Evolutionary conservation across 2,113 vertebrate genomes (phyloP), one percentile per base, ranked within the genome.

Genomic region (Pseudopodoces humilis): DNA sequence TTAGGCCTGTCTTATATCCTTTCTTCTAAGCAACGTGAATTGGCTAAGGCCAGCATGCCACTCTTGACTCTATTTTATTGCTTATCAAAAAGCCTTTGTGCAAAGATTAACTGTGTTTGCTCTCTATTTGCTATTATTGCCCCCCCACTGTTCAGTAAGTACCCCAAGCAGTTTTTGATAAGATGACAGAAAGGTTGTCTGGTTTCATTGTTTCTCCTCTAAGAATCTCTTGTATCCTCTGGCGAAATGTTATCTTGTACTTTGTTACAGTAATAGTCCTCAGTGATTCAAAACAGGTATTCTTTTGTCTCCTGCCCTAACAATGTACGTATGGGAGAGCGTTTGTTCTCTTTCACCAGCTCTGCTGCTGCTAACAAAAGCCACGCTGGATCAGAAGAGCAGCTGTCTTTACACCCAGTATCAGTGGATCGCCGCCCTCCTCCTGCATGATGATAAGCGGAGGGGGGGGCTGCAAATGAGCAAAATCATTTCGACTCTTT

Each of bases 271-370:
- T 94, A 97, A 94, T 94, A 95, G 93, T 92, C 79, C 80, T 97
- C 92, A 88, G 93, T 77, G 93, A 94, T 97, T 96, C 96, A 83
- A 94, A 97, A 77, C 91, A 94, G 93, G 91, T 97, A 94, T 91
- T 90, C 86, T 91, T 96, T 97, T 97, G 94, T 97, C 92, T 96
- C 89, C 58, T 85, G 53, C 69, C 56, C n/a, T 80, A 92, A 92
- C 92, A 94, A 90, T 90, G 77, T 80, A 11, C 3, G 35, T 58
- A 88, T 65, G 82, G 87, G 83, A 93, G 93, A 77, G 59, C 20
- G 30, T 92, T 94, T 95, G 88, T 94, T 94, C 95, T 95, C 90
- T 97, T 93, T 94, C 92, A 87, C 50, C 78, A 59, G 88, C 74
- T 56, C 16, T 23, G 16, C 31, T 59, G 82, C 92, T 83, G 84